Evolutionary conservation across 2,888 invertebrate genomes (phyloP), one percentile per base, ranked within the genome.

Genomic region (Xestia xanthographa): DNA sequence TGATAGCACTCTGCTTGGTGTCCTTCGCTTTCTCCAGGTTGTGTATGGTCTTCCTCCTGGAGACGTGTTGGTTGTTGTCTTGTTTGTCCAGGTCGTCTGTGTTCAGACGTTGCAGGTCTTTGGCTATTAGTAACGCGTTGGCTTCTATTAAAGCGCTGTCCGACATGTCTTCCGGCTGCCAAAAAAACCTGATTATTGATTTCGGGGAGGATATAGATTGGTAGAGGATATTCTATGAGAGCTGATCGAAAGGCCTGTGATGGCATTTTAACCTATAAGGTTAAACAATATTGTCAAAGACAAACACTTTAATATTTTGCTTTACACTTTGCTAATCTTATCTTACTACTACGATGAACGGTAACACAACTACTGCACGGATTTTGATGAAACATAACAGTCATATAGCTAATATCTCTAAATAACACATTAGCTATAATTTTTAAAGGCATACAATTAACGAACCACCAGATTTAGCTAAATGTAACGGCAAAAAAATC

Each of bases 51-150:
- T 98, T 98, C 79, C 99, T 96, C 53, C 98, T 96, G 4, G 98
- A 98, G 22, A 98, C 98, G 75, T 98, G 98, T 0, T 98, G 97
- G 79, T 98, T 98, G 91, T 98, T 98, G 53, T 71, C 78, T 11
- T 71, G 74, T 12, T 71, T 83, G n/a, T 98, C 98, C 2, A 98
- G 97, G 90, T 98, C 98, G 84, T 98, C 98, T 0, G 98, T 98
- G 91, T 98, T 98, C 66, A 99, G 94, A 88, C 98, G 97, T 92
- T 99, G 99, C 63, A 99, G 95, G 91, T 99, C 98, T 89, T 98
- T 98, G 0, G 98, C 99, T 86, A 99, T 99, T 91, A 98, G 98
- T 50, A 99, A 98, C 0, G 99, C 99, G 92, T 99, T 98, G 93
- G 98, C 98, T 87, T 99, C 98, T 84, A 99, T 97, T 38, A 98